Evolutionary conservation across 2,113 vertebrate genomes (phyloP).

Genomic region (Actenoides lindsayi): DNA sequence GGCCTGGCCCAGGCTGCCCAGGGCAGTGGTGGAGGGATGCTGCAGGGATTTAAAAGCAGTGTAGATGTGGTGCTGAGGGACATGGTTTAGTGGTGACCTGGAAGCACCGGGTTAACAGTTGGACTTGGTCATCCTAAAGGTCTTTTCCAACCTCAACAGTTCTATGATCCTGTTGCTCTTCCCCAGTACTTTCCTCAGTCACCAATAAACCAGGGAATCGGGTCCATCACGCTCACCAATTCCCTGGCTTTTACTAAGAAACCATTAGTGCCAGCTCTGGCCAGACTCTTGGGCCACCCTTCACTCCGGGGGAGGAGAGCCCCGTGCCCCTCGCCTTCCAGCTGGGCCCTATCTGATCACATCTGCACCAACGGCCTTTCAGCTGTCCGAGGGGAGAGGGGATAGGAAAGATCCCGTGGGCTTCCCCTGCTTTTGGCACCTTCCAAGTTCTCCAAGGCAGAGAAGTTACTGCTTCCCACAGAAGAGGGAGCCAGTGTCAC

Average conservation of each 20-base stretch:
- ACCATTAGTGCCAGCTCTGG: rapidly evolving
- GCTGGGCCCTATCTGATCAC: rapidly evolving
- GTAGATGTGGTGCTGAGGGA: not conserved
- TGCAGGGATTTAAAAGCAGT: not conserved
- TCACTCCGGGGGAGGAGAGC: rapidly evolving
- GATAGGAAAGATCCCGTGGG: not conserved
- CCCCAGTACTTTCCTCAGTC: not conserved
- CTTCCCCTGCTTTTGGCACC: not conserved
- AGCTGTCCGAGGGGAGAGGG: not conserved
- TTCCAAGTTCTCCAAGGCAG: not conserved
- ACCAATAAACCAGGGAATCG: rapidly evolving
- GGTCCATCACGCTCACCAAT: rapidly evolving
- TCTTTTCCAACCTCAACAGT: not conserved
- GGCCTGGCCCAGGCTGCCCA: not conserved
- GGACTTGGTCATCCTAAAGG: not conserved
- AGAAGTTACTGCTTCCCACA: conserved; percentile 44
- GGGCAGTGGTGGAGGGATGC: not conserved
- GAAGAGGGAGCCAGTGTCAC: conserved; percentile 72
- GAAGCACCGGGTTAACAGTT: not conserved
- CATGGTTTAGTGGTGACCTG: not conserved
- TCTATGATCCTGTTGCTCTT: not conserved
- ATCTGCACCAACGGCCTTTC: rapidly evolving
- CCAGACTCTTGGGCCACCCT: rapidly evolving
- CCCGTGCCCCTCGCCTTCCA: not conserved
- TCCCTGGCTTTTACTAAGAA: not conserved